phyloP scores from a whole-genome alignment of 2,888 invertebrate genomes.

The Eurois occulta region DNA sequence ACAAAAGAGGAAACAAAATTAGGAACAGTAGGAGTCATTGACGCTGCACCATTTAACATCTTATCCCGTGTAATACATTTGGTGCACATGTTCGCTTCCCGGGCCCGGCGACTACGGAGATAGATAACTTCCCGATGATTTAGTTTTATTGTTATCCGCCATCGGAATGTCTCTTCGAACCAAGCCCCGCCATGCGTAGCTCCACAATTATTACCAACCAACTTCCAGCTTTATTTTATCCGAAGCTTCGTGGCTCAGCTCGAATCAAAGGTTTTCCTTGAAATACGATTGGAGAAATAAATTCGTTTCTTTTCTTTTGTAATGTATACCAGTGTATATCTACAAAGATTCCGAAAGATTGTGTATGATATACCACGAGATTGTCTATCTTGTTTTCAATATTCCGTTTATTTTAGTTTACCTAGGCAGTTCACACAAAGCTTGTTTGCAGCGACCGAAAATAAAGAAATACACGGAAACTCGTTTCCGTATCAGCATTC shows the following conservation, averaged over 20 bases:
- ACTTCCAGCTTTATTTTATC: slow-evolving; percentile 65
- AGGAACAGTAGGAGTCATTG: slow-evolving; percentile 78
- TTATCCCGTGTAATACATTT: slow-evolving; percentile 84
- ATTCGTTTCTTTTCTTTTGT: slow-evolving; percentile 35
- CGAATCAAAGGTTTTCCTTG: slow-evolving; percentile 56
- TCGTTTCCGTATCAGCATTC: slow-evolving; percentile 57
- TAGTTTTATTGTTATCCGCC: slow-evolving; percentile 89
- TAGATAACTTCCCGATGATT: slow-evolving; percentile 90
- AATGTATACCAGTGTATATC: slow-evolving; percentile 13
- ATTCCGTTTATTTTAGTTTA: slow-evolving; percentile 41
- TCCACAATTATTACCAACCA: slow-evolving; percentile 68
- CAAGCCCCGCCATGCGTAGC: slow-evolving; percentile 68
- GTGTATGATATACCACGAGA: slow-evolving; percentile 16
- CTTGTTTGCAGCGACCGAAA: slow-evolving; percentile 35
- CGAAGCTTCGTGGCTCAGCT: slow-evolving; percentile 54
- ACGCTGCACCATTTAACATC: slow-evolving; percentile 84
- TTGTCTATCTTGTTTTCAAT: slow-evolving; percentile 15
- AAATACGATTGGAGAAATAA: slow-evolving; percentile 41
- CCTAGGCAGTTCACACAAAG: slow-evolving; percentile 39
- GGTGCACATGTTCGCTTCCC: slow-evolving; percentile 84
- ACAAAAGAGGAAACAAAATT: slow-evolving; percentile 68
- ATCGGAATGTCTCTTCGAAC: slow-evolving; percentile 82
- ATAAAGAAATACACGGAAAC: slow-evolving; percentile 50
- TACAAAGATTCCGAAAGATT: slow-evolving; percentile 12
- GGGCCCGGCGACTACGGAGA: slow-evolving; percentile 81